These are phyloP conservation scores for Drosophila koepferae DNA, from an alignment of 2,888 invertebrate genomes.

Conservation along the genomic window DNA sequence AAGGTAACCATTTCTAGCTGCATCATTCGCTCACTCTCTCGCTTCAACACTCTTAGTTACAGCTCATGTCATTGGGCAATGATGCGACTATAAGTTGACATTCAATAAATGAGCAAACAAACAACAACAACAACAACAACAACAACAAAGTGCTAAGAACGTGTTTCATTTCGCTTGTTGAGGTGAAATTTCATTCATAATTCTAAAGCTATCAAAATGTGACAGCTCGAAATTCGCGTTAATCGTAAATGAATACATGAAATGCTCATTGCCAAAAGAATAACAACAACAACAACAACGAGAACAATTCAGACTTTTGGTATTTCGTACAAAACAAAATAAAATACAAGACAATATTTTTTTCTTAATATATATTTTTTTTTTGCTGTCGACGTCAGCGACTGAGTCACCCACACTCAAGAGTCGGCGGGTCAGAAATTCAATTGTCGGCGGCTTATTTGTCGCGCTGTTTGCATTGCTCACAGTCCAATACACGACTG, in stretches of 20 bases:
- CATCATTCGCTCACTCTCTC: background rate
- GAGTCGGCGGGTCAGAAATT: conserved; percentile 35
- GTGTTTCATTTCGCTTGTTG: conserved; percentile 43
- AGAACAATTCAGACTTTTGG: conserved; percentile 27
- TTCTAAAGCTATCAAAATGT: conserved; percentile 38
- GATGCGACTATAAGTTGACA: conserved; percentile 37
- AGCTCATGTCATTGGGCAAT: conserved; percentile 39
- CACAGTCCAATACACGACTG: conserved; percentile 24
- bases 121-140: conserved; percentile 5
- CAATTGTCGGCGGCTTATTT: conserved; percentile 49
- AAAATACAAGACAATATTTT: conserved; percentile 1
- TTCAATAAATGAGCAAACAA: conserved; percentile 24
- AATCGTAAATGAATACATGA: conserved; percentile 36
- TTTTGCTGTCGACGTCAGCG: conserved; percentile 23
- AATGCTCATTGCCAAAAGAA: conserved; percentile 44
- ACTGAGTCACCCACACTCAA: conserved; percentile 47
- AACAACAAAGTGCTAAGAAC: conserved; percentile 31
- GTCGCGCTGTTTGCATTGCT: conserved; percentile 28
- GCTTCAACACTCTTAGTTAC: background rate
- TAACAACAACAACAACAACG: conserved; percentile 1
- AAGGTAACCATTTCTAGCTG: conserved; percentile 6
- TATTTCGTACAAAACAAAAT: conserved; percentile 17
- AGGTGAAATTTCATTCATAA: conserved; percentile 61
- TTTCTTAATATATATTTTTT: background rate
- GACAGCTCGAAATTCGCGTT: conserved; percentile 31